Percentiles rank a stretch among this genome's conserved stretches.
Evolutionary conservation across 2,113 vertebrate species (phyloP).

Genomic region (Shinisaurus crocodilurus): DNA sequence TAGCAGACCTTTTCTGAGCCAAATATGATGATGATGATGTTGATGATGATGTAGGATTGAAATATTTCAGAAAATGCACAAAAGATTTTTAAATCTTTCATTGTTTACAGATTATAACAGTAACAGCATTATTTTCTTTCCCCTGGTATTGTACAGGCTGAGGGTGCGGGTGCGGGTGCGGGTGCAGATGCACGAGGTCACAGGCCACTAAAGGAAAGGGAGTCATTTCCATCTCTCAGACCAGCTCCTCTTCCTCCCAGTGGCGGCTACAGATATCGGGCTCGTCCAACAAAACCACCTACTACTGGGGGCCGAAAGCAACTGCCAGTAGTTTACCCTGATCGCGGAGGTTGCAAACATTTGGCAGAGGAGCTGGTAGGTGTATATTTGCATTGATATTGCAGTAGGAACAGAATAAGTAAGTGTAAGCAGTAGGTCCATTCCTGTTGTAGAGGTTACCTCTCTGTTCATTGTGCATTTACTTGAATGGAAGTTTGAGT

Average conservation of each 20-base stretch:
- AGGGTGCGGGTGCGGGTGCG: accelerated
- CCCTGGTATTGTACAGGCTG: constrained; percentile 22
- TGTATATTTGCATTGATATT: background rate
- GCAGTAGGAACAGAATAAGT: background rate
- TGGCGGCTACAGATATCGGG: constrained; percentile 64
- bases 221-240: constrained; percentile 41
- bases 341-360: constrained; percentile 86
- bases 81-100: background rate
- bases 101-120: background rate
- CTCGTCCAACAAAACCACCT: constrained; percentile 67
- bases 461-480: background rate
- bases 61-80: background rate
- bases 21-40: background rate
- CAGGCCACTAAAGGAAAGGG: constrained; percentile 72
- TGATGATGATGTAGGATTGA: background rate
- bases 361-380: constrained; percentile 79
- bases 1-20: background rate
- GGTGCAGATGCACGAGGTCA: constrained; percentile 68
- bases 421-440: no score
- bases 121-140: background rate
- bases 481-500: background rate
- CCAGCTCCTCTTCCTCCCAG: constrained; percentile 77
- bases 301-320: accelerated
- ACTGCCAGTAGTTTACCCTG: constrained; percentile 58
- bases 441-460: background rate